phyloP scores from a whole-genome alignment of 2,113 vertebrate genomes.

The Aphyosemion australe region DNA sequence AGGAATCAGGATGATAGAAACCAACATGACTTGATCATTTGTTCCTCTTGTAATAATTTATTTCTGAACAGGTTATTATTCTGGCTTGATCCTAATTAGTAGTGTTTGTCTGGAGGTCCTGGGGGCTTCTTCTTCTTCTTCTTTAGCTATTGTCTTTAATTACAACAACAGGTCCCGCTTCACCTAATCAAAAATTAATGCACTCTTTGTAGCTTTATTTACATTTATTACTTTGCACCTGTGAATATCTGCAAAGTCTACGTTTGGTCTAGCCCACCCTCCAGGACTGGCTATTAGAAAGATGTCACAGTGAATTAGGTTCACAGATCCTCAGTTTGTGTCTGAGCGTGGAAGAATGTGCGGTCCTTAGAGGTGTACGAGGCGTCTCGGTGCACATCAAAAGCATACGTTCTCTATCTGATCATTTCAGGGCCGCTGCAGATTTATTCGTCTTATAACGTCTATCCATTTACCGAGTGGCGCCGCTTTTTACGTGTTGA shows the following conservation, averaged over 20 bases:
- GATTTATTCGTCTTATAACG: background rate
- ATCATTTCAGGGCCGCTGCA: constrained; percentile 8
- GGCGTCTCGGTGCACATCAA: background rate
- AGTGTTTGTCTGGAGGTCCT: background rate
- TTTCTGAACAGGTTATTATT: constrained; percentile 13
- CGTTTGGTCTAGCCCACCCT: constrained; percentile 9
- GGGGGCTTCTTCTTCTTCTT: background rate
- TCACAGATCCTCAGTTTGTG: constrained; percentile 36
- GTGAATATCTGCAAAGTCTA: constrained; percentile 14
- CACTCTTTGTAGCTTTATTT: constrained; percentile 6
- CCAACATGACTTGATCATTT: background rate
- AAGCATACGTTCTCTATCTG: constrained; percentile 11
- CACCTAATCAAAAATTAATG: background rate
- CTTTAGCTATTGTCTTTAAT: constrained; percentile 2
- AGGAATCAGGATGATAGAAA: background rate
- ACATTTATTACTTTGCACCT: constrained; percentile 8
- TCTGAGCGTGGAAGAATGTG: background rate
- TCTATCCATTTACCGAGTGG: background rate
- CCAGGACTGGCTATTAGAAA: constrained; percentile 37
- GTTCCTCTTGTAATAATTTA: background rate
- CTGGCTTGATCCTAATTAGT: constrained; percentile 1
- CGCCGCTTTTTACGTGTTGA: background rate
- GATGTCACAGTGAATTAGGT: constrained; percentile 52
- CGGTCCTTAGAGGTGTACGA: constrained; percentile 2
- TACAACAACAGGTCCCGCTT: constrained; percentile 1